These are phyloP conservation scores for Monodelphis domestica DNA, from an alignment of 2,797 vertebrate genomes.

Conservation along the genomic window DNA sequence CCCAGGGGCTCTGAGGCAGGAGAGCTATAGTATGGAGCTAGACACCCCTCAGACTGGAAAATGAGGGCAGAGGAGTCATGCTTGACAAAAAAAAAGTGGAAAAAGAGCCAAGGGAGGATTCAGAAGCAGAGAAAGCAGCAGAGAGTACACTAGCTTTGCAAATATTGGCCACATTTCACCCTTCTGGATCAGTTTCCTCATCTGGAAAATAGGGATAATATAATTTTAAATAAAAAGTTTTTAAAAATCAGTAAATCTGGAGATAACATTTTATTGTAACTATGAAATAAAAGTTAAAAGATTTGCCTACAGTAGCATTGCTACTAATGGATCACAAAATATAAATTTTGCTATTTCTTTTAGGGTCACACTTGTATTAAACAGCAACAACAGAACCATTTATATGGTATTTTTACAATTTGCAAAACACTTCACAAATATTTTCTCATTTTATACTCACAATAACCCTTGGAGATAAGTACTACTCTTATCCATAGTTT, in stretches of 20 bases:
- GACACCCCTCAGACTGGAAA: neutral
- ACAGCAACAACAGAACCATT: neutral
- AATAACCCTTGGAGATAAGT: neutral
- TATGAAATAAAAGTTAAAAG: neutral
- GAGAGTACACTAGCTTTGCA: neutral
- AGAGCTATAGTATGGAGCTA: neutral
- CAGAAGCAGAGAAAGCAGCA: neutral
- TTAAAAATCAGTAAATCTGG: neutral
- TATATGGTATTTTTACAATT: neutral
- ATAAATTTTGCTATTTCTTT: neutral
- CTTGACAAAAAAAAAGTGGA: neutral
- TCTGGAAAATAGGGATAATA: neutral
- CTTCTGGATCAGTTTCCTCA: neutral
- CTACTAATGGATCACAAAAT: no score
- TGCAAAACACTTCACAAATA: neutral
- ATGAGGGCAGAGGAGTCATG: neutral
- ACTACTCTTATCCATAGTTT: neutral
- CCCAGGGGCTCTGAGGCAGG: slow-evolving; percentile 33
- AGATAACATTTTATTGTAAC: slow-evolving; percentile 16
- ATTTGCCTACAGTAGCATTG: slow-evolving; percentile 15
- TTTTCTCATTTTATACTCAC: neutral
- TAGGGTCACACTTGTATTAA: neutral
- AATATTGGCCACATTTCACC: neutral
- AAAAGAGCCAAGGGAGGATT: neutral
- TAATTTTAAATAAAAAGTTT: neutral